Percentiles rank a stretch among this genome's conserved stretches.
Evolutionary conservation across 2,888 invertebrate species (phyloP).

Genomic region (Thysanoteuthis rhombus): DNA sequence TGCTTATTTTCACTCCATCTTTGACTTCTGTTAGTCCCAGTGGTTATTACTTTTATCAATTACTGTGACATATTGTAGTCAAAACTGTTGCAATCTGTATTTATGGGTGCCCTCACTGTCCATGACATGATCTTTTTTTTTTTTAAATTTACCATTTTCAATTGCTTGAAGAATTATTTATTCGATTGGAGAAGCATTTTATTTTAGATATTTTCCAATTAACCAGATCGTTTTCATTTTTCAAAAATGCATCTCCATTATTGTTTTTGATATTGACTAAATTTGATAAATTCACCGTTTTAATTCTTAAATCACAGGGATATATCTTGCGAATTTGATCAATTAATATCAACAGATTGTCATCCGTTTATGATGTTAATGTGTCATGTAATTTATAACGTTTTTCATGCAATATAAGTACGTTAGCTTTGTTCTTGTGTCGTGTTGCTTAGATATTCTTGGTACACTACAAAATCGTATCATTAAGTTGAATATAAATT

Average conservation of each 20-base stretch:
- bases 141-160: neutral
- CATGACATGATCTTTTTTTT: neutral
- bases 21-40: neutral
- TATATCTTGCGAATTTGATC: no score
- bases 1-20: neutral
- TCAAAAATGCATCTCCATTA: no score
- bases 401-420: neutral
- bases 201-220: neutral
- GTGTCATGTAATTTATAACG: no score
- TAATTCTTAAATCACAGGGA: neutral
- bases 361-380: neutral
- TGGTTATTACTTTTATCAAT: neutral
- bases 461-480: constrained; percentile 1
- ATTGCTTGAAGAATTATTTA: neutral
- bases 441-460: neutral
- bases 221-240: no score
- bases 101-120: no score
- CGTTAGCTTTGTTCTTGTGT: neutral
- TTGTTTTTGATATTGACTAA: no score
- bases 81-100: neutral
- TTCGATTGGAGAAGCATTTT: neutral
- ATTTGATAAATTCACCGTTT: neutral
- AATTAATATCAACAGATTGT: neutral
- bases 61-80: neutral
- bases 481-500: neutral